These are phyloP conservation scores for Acanthoscelides obtectus DNA, from an alignment of 2,888 invertebrate species.

Conservation along the genomic window DNA sequence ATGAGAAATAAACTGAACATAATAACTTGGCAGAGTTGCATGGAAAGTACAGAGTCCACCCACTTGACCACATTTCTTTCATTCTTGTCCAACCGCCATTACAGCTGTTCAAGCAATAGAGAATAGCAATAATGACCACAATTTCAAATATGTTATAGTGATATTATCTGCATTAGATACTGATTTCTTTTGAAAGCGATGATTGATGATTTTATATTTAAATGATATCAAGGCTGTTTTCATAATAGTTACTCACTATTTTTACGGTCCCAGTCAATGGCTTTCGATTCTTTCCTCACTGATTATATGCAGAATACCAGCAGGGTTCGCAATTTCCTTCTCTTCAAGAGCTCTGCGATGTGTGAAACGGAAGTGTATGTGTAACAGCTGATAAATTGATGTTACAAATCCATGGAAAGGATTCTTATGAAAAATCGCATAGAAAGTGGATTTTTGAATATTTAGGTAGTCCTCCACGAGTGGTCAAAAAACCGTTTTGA, in stretches of 20 bases:
- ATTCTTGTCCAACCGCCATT: no score
- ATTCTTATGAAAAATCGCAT: neutral
- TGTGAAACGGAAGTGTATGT: neutral
- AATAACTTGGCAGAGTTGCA: no score
- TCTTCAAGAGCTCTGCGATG: neutral
- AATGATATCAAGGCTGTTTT: neutral
- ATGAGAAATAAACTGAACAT: no score
- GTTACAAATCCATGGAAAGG: neutral
- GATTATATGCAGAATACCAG: neutral
- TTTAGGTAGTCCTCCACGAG: no score
- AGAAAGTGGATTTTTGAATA: neutral
- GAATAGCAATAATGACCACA: no score
- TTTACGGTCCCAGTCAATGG: neutral
- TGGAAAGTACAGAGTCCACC: no score
- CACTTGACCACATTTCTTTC: no score
- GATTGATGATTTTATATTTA: neutral
- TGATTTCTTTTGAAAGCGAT: neutral
- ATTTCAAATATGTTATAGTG: neutral
- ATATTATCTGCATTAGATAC: neutral
- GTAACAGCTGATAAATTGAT: neutral
- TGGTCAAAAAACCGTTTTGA: no score
- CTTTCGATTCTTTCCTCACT: neutral
- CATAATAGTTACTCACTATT: neutral
- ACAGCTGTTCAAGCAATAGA: no score
- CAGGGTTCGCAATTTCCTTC: neutral